Conservation (phyloP, 2,113 vertebrate species). For the Cnemophilus loriae region DNA sequence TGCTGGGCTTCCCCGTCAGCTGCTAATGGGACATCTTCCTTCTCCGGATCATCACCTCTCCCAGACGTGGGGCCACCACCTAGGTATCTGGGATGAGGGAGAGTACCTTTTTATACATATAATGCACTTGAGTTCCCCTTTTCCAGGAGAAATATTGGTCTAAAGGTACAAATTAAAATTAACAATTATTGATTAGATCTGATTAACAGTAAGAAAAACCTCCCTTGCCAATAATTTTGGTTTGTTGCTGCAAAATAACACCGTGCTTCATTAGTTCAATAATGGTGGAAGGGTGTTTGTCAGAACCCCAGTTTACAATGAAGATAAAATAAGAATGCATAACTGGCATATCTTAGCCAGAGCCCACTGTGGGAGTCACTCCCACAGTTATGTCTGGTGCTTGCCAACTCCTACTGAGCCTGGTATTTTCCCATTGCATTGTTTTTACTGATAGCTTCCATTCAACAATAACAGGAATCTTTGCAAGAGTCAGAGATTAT, state of each 20-base stretch:
- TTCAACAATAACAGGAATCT: not conserved
- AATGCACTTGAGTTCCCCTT: not conserved
- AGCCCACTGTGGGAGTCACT: slow-evolving; percentile 29
- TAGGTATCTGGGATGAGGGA: not conserved
- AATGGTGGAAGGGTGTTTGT: not conserved
- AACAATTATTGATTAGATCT: not conserved
- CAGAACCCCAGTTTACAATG: not conserved
- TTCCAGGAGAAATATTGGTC: not conserved
- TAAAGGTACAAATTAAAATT: not conserved
- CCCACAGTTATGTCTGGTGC: slow-evolving; percentile 34
- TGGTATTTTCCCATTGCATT: slow-evolving; percentile 55
- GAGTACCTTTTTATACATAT: not conserved
- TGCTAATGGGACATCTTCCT: not conserved
- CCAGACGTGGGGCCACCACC: not conserved
- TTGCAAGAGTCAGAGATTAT: slow-evolving; percentile 6
- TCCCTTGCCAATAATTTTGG: not conserved
- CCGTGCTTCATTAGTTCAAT: not conserved
- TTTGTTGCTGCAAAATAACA: not conserved
- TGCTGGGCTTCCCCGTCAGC: not conserved
- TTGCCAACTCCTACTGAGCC: slow-evolving; percentile 30
- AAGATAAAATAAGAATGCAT: slow-evolving; percentile 20
- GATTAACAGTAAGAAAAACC: not conserved
- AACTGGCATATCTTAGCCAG: slow-evolving; percentile 34
- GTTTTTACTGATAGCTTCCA: slow-evolving; percentile 28
- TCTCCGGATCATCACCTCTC: not conserved